Conservation (phyloP, 2,888 invertebrate species). For the Disparrhopalites patrizii region DNA sequence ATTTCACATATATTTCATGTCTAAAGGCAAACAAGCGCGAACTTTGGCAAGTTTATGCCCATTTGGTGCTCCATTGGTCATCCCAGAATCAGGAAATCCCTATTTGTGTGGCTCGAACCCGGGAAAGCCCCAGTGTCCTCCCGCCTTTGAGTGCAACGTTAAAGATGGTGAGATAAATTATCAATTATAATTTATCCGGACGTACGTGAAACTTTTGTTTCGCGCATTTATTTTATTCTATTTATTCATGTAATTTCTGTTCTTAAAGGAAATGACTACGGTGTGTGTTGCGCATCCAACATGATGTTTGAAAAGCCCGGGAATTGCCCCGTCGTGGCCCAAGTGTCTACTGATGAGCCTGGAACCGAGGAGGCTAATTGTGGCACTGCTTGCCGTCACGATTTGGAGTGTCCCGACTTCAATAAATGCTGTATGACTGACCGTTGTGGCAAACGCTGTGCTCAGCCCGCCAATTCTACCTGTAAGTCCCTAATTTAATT, state of each 20-base stretch:
- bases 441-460: conserved; percentile 69
- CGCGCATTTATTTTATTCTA: too few species aligned
- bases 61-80: conserved; percentile 63
- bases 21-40: conserved; percentile 67
- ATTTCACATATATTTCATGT: too few species aligned
- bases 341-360: conserved; percentile 46
- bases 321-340: conserved; percentile 61
- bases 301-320: conserved; percentile 72
- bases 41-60: conserved; percentile 74
- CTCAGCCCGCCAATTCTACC: conserved; percentile 70
- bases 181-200: too few species aligned
- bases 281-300: conserved; percentile 79
- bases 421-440: conserved; percentile 76
- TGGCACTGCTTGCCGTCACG: conserved; percentile 62
- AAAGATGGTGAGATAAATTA: conserved; percentile 59
- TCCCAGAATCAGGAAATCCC: conserved; percentile 68
- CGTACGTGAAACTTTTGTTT: too few species aligned
- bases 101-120: conserved; percentile 76
- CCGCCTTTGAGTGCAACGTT: conserved; percentile 73
- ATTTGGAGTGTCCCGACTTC: conserved; percentile 74
- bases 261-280: conserved; percentile 69
- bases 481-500: conserved; percentile 53
- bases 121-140: conserved; percentile 79
- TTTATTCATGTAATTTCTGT: neutral
- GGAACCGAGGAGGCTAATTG: conserved; percentile 36